phyloP scores from a whole-genome alignment of 2,797 vertebrate genomes.

The Melanogrammus aeglefinus region DNA sequence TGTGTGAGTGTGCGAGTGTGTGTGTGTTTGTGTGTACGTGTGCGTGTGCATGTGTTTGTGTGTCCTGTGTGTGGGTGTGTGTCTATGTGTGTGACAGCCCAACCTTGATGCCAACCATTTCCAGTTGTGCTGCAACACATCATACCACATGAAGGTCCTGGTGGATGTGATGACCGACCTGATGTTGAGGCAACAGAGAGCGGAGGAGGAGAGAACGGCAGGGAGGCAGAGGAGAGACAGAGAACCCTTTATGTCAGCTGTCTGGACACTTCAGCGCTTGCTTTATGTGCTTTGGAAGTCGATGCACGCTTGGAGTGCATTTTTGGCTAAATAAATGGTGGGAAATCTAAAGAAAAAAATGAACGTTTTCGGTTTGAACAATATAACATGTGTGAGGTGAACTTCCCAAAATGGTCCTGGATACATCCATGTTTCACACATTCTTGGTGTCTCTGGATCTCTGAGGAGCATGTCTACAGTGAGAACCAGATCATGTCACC shows the following conservation, averaged over 20 bases:
- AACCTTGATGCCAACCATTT: slow-evolving; percentile 28
- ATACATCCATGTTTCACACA: not conserved
- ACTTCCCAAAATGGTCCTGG: not conserved
- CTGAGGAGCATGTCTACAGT: not conserved
- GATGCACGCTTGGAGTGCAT: slow-evolving; percentile 8
- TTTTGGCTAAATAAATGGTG: slow-evolving; percentile 22
- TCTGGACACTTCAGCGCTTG: slow-evolving; percentile 9
- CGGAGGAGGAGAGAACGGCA: not conserved
- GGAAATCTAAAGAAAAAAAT: slow-evolving; percentile 14
- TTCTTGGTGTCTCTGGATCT: not conserved
- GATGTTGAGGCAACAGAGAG: slow-evolving; percentile 14
- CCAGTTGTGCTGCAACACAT: slow-evolving; percentile 32
- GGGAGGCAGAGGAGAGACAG: not conserved
- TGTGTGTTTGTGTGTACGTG: not conserved
- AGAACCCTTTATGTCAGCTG: slow-evolving; percentile 31
- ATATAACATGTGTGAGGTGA: not conserved
- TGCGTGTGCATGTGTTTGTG: slow-evolving; percentile 3
- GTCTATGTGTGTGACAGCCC: slow-evolving; percentile 3
- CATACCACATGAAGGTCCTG: slow-evolving; percentile 15
- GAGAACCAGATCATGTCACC: not conserved
- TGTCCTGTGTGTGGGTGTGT: not conserved
- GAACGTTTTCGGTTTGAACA: slow-evolving; percentile 1
- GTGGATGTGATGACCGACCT: slow-evolving; percentile 28
- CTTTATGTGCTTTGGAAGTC: slow-evolving; percentile 32
- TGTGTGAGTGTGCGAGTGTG: too few relatives aligned